Conservation (phyloP, 1,140 invertebrate species). For the Portunus trituberculatus region DNA sequence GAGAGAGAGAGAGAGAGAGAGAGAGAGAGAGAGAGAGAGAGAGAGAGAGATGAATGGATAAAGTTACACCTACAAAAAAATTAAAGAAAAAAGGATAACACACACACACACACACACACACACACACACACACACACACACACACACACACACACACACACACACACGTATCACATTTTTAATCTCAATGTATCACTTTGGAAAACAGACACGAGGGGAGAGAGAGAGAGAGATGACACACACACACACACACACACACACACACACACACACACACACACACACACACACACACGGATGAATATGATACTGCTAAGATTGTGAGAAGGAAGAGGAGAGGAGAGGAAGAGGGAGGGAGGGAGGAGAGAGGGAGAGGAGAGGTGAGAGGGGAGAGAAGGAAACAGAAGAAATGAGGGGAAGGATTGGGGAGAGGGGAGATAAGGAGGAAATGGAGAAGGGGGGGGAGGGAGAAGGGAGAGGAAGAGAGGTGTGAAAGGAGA, state of each 20-base stretch:
- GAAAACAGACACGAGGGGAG: no score
- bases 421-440: not conserved
- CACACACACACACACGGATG: not conserved
- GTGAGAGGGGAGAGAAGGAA: not conserved
- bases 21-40: not conserved
- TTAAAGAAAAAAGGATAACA: no score
- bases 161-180: not conserved
- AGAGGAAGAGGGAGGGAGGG: constrained; percentile 22
- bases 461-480: no score
- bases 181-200: not conserved
- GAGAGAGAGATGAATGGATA: not conserved
- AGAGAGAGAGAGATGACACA: no score
- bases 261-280: no score
- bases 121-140: no score
- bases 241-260: no score
- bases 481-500: no score
- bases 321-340: not conserved
- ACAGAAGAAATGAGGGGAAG: not conserved
- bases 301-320: not conserved
- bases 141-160: no score
- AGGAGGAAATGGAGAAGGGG: not conserved
- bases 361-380: not conserved
- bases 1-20: not conserved
- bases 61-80: no score
- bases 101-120: not conserved